Evolutionary conservation across 2,797 vertebrate genomes (phyloP).

Genomic region (Macropodus opercularis): DNA sequence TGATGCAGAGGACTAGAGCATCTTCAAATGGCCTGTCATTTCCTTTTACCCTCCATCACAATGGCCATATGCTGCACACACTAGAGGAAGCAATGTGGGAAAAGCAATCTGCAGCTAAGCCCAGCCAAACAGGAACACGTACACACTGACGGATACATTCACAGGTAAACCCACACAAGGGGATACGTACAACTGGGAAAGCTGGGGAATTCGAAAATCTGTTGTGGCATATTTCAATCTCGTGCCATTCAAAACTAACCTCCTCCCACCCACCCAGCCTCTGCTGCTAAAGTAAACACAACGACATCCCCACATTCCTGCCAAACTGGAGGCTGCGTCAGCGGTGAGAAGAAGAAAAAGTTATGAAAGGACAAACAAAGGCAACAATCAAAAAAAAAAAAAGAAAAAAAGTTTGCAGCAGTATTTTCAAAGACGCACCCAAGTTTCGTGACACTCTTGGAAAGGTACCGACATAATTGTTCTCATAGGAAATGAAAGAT

Average conservation of each 20-base stretch:
- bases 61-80: slow-evolving; percentile 81
- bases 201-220: slow-evolving; percentile 30
- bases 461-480: slow-evolving; percentile 47
- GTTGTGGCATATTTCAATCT: slow-evolving; percentile 59
- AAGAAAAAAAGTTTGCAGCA: slow-evolving; percentile 46
- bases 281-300: slow-evolving; percentile 43
- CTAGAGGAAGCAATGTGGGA: slow-evolving; percentile 30
- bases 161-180: slow-evolving; percentile 53
- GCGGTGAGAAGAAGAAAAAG: slow-evolving; percentile 24
- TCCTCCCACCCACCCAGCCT: slow-evolving; percentile 48
- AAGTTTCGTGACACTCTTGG: slow-evolving; percentile 35
- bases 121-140: slow-evolving; percentile 55
- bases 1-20: slow-evolving; percentile 77
- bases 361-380: slow-evolving; percentile 46
- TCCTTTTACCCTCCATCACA: slow-evolving; percentile 87
- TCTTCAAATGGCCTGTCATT: slow-evolving; percentile 88
- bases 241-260: slow-evolving; percentile 46
- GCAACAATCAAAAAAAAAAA: slow-evolving; percentile 34
- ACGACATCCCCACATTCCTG: slow-evolving; percentile 23
- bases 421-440: slow-evolving; percentile 12
- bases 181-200: slow-evolving; percentile 33
- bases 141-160: slow-evolving; percentile 51
- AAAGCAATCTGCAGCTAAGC: slow-evolving; percentile 57
- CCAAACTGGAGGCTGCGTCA: slow-evolving; percentile 18
- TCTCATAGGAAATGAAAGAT: slow-evolving; percentile 42